Evolutionary conservation across 1,140 invertebrate genomes (phyloP).

Genomic region (Scaptodrosophila lebanonensis): DNA sequence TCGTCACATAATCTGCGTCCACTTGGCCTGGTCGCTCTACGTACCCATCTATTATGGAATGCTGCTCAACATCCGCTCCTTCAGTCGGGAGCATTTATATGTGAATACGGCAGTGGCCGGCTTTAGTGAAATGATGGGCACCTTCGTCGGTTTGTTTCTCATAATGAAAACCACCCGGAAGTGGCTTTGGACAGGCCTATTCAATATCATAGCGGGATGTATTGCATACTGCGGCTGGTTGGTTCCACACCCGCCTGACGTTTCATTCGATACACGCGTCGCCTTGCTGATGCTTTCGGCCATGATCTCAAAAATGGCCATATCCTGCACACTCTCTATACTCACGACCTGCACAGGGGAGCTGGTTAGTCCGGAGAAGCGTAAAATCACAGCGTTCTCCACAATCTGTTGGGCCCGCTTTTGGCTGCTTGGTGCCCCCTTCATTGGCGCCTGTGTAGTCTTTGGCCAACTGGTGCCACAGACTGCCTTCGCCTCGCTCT

Average conservation of each 20-base stretch:
- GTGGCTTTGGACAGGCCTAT: constrained; percentile 71
- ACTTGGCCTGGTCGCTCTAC: constrained; percentile 74
- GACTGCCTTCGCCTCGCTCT: constrained; percentile 62
- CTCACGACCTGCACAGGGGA: constrained; percentile 76
- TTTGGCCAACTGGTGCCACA: constrained; percentile 72
- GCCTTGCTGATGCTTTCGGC: constrained; percentile 69
- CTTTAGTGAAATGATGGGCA: constrained; percentile 74
- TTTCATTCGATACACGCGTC: constrained; percentile 56
- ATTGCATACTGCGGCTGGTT: constrained; percentile 72
- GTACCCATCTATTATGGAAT: constrained; percentile 77
- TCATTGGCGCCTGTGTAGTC: constrained; percentile 66
- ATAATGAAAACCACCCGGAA: constrained; percentile 69
- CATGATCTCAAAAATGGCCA: constrained; percentile 75
- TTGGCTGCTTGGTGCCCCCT: constrained; percentile 73
- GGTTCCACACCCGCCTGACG: constrained; percentile 54
- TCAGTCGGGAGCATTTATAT: constrained; percentile 75
- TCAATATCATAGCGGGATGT: constrained; percentile 67
- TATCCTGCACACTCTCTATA: constrained; percentile 69
- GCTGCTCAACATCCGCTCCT: constrained; percentile 77
- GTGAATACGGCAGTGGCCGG: constrained; percentile 75
- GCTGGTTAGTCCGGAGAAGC: constrained; percentile 63
- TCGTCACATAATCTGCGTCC: constrained; percentile 67
- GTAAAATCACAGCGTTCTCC: constrained; percentile 68
- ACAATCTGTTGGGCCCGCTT: constrained; percentile 76
- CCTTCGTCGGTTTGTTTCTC: constrained; percentile 73